Evolutionary conservation across 1,140 invertebrate genomes (phyloP), one percentile per base, ranked within the genome.

Genomic region (Planococcus citri): DNA sequence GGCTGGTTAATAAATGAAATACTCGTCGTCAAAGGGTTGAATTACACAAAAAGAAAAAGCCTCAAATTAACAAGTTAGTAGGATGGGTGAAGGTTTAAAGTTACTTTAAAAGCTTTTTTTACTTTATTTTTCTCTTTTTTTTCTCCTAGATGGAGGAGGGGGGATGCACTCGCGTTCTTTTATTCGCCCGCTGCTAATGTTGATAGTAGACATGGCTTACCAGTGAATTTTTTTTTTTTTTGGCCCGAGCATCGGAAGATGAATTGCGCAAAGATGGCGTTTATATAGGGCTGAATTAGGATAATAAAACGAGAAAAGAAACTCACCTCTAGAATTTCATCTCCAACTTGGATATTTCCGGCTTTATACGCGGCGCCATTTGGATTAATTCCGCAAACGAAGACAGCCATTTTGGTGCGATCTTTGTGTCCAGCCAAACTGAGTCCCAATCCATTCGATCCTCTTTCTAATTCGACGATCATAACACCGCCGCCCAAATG

Each of bases 371-470:
- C 89, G 0, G 86, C 81, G 22, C 95, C 94, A 0, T 87, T 88
- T 0, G 94, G 92, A 80, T 97, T 89, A 20, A 99, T 83, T 8
- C 94, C 96, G 74, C 94, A 95, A 33, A 99, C 87, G 80, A 97
- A 97, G 57, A 96, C 94, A 22, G 91, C 92, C 94, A 98, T 98
- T 74, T 91, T 90, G 75, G 88, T 92, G 20, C 95, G 83, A 77
- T 98, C 94, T 75, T 89, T 88, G 80, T 98, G 94, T 0, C 95
- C 96, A 8, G 95, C 92, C 68, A 99, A 80, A 68, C 91, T 92
- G 37, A 99, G 84, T 1, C 97, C 97, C 29, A 98, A 82, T 0
- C 90, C 85, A 1, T 64, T 38, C n/a, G 41, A 78, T 17, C 78
- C 78, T 38, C 79, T 80, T 73, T 88, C 86, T 73, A 97, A 76